phyloP scores from a whole-genome alignment of 2,797 vertebrate species.

The Smutsia temminckii region DNA sequence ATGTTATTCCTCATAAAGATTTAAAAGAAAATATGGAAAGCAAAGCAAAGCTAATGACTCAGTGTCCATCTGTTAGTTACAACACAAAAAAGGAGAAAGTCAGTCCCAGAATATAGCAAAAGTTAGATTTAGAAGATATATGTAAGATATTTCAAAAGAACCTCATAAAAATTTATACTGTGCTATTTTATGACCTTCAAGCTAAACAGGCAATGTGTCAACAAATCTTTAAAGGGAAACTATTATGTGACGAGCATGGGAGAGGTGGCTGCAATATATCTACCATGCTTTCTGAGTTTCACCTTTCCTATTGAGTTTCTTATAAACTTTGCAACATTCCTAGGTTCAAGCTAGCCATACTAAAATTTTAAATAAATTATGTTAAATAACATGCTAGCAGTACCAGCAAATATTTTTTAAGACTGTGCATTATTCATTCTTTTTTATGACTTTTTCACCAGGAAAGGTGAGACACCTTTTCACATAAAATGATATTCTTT shows the following conservation, averaged over 20 bases:
- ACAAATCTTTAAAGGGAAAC: conserved; percentile 53
- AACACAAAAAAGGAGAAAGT: conserved; percentile 24
- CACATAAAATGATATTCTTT: conserved; percentile 22
- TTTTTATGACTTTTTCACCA: conserved; percentile 36
- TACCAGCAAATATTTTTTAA: conserved; percentile 7
- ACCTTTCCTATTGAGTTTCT: conserved; percentile 19
- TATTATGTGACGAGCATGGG: neutral
- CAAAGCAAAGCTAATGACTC: conserved; percentile 45
- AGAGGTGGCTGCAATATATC: neutral
- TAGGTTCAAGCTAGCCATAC: neutral
- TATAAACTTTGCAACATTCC: conserved; percentile 35
- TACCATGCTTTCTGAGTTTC: conserved; percentile 25
- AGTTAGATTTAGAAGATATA: conserved; percentile 64
- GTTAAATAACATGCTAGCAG: conserved; percentile 14
- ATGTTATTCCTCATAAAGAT: conserved; percentile 23
- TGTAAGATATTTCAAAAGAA: conserved; percentile 58
- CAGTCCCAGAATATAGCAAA: neutral
- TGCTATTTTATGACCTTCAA: neutral
- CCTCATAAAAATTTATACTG: conserved; percentile 48
- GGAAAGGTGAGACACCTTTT: conserved; percentile 40
- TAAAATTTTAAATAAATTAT: conserved; percentile 43
- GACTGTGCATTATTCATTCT: neutral
- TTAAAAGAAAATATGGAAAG: conserved; percentile 38
- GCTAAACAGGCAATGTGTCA: neutral
- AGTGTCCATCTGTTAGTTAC: neutral